phyloP scores from a whole-genome alignment of 2,797 vertebrate genomes.

The Xenops minutus region DNA sequence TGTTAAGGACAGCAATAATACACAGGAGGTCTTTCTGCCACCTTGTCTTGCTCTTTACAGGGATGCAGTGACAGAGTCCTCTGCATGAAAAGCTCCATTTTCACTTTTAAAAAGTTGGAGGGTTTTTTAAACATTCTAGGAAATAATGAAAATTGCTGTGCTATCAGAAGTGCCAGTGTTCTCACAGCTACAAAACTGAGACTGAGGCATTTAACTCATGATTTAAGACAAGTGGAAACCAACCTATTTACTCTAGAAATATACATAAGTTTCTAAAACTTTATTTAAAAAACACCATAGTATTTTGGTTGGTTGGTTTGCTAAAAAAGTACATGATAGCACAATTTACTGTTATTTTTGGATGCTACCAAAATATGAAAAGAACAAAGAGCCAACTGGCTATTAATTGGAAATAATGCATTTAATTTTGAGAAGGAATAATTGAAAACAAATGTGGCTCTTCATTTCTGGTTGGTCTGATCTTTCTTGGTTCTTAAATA shows the following conservation, averaged over 20 bases:
- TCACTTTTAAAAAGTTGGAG: background rate
- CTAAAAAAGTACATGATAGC: slow-evolving; percentile 38
- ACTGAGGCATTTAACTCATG: background rate
- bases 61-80: background rate
- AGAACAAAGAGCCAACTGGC: slow-evolving; percentile 51
- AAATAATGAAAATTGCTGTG: slow-evolving; percentile 12
- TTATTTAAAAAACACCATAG: background rate
- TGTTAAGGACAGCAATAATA: background rate
- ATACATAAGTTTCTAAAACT: background rate
- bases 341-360: slow-evolving; percentile 64
- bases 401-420: slow-evolving; percentile 69
- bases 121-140: background rate
- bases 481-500: slow-evolving; percentile 65
- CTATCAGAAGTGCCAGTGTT: background rate
- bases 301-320: slow-evolving; percentile 19
- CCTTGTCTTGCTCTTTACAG: background rate
- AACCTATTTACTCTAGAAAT: background rate
- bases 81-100: background rate
- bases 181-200: background rate
- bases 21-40: background rate
- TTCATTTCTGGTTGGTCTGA: slow-evolving; percentile 60
- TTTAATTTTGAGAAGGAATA: slow-evolving; percentile 65
- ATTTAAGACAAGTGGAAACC: background rate
- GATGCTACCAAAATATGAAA: slow-evolving; percentile 36
- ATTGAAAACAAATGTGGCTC: slow-evolving; percentile 60